These are phyloP conservation scores for Drosophila recens DNA, from an alignment of 2,888 invertebrate genomes.

Conservation along the genomic window DNA sequence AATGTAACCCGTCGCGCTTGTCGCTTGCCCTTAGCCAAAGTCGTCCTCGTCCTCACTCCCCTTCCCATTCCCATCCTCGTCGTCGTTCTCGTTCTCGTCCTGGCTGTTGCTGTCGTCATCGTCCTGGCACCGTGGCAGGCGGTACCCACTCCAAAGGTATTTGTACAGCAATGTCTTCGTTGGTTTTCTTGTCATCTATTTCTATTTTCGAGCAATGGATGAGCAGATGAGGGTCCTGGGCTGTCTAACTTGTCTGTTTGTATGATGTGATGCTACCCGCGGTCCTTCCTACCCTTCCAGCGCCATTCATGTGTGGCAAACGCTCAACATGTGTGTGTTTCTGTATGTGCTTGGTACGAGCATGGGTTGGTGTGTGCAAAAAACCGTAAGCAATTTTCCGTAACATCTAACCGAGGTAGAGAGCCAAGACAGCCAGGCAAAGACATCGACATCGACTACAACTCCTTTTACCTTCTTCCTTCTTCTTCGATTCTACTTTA, in stretches of 20 bases:
- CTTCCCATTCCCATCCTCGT: not conserved
- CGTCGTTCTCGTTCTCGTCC: not conserved
- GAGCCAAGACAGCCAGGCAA: slow-evolving; percentile 63
- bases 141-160: slow-evolving; percentile 26
- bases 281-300: slow-evolving; percentile 21
- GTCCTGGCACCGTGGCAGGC: slow-evolving; percentile 18
- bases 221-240: slow-evolving; percentile 79
- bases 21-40: slow-evolving; percentile 79
- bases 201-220: slow-evolving; percentile 77
- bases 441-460: slow-evolving; percentile 46
- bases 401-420: slow-evolving; percentile 75
- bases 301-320: slow-evolving; percentile 71
- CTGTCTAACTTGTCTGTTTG: slow-evolving; percentile 81
- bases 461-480: slow-evolving; percentile 36
- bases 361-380: slow-evolving; percentile 65
- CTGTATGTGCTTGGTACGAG: slow-evolving; percentile 29
- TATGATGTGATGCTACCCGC: slow-evolving; percentile 70
- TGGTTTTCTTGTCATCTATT: slow-evolving; percentile 80
- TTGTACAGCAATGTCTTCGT: slow-evolving; percentile 66
- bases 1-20: slow-evolving; percentile 69
- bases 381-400: slow-evolving; percentile 81
- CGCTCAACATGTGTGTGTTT: slow-evolving; percentile 40
- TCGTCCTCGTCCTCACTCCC: slow-evolving; percentile 50
- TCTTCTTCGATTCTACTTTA: not conserved
- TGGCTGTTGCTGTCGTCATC: slow-evolving; percentile 16